Evolutionary conservation across 1,140 invertebrate genomes (phyloP), one percentile per base, ranked within the genome.

Genomic region (Elymnias hypermnestra): DNA sequence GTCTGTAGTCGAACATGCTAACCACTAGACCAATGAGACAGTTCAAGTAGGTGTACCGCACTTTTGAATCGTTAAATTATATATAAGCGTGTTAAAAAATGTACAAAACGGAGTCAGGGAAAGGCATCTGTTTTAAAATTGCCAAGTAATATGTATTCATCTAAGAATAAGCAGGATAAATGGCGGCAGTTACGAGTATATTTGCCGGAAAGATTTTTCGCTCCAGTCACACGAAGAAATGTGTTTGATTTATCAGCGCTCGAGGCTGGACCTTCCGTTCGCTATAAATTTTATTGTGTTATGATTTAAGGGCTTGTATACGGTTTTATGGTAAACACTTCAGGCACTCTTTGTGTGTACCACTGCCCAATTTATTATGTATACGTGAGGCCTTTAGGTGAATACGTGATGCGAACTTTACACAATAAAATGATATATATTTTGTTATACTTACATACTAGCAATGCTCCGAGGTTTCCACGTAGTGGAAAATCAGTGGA

Each of bases 251-350:
- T 84, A 84, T 81, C 65, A 77, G 75, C 72, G 78, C 81, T 84
- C 75, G 67, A 82, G 76, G 77, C 79, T 74, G 77, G 77, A 84
- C 77, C 76, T 82, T 81, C 77, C 75, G 76, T 56, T 67, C 44
- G 75, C 81, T 73, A 82, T 84, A 83, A 83, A 83, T 84, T 84
- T 78, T 82, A 84, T 82, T 84, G 77, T 77, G 73, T 73, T 82
- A 81, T 84, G 77, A 84, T 84, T 84, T 84, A 82, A 72, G 68
- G 54, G 58, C 71, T 53, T 61, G 73, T 76, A 71, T 71, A 74
- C 68, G 68, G 76, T 82, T 81, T 84, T 84, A 84, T 82, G 79
- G 75, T 82, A 82, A 82, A 84, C 76, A 82, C 71, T 81, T 79
- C 65, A 74, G 8, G 3, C 12, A 33, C 63, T 73, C 69, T 79